Evolutionary conservation across 2,888 invertebrate genomes (phyloP).

Genomic region (Caenorhabditis plicata): DNA sequence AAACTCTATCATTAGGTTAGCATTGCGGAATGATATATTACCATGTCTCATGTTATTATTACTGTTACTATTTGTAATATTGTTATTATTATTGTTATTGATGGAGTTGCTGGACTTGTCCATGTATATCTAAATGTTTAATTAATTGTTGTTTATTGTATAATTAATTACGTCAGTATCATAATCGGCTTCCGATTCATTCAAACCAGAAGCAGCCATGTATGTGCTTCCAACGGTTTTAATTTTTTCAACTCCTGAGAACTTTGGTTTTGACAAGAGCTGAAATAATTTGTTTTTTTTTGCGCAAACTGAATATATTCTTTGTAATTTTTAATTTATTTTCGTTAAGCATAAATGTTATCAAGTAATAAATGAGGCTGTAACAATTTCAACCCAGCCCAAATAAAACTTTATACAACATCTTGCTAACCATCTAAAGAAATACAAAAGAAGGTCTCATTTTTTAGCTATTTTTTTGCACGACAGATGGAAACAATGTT

Average conservation of each 20-base stretch:
- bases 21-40: constrained; percentile 70
- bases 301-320: no score
- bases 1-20: constrained; percentile 88
- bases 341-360: no score
- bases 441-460: no score
- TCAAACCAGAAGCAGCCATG: constrained; percentile 91
- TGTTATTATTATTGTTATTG: no score
- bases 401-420: no score
- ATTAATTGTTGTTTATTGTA: not conserved
- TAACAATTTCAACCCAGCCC: no score
- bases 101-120: constrained; percentile 21
- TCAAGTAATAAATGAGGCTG: no score
- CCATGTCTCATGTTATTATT: constrained; percentile 31
- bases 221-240: constrained; percentile 98
- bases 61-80: constrained; percentile 17
- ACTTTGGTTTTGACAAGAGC: constrained; percentile 88
- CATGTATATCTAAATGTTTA: constrained; percentile 33
- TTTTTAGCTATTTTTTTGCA: no score
- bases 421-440: no score
- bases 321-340: no score
- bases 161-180: constrained; percentile 39
- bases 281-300: no score
- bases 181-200: constrained; percentile 51
- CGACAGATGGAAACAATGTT: no score
- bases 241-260: constrained; percentile 93